Base-by-base conservation (phyloP, 2,797 vertebrate species). In the Poecile montanus region DNA sequence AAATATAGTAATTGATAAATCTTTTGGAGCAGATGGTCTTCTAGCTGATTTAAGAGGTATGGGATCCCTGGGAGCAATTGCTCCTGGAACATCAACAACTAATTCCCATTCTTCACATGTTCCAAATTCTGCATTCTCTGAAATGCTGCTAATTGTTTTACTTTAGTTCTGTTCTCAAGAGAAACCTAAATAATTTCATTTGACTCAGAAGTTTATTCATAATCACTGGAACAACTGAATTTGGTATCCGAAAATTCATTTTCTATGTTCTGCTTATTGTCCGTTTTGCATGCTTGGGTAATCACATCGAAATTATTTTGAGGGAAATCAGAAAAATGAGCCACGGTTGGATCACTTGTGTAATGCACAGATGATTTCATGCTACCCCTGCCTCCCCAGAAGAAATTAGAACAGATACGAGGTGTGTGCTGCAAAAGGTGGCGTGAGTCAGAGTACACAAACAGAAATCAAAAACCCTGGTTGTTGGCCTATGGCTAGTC, bases 11-110 rank as follows among this genome's bases (percentile, higher is more conserved):
- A 91, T 88, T 88, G 94, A 91, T 94, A 91, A 85, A 89, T 85
- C 81, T 58, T 95, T 93, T 93, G 88, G 88, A 96, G 70, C 96
- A 97, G 94, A 95, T 94, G 96, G 95, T 89, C 92, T 96, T 94
- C 85, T 92, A 85, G 62, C 38, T 92, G 81, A 92, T 93, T 95
- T 94, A 95, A 96, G 91, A 94, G 76, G 36, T 80, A 93, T 11
- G 83, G 90, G 88, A 67, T 95, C 91, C 81, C 34, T 92, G 95
- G 89, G 92, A 97, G 63, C 76, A 96, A 95, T 96, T 95, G 72
- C 30, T 91, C 62, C 87, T 88, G 85, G 40, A 96, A 92, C 53
- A 94, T 81, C 89, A 95, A 91, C 66, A 87, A 76, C 85, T 74
- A 93, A 96, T 95, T 95, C 88, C 54, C 53, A 92, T 93, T 93